A percentile compares a stretch with the other conserved stretches of the same genome.
These are phyloP conservation scores for Poecilus cupreus DNA, from an alignment of 2,888 invertebrate genomes.

Conservation along the genomic window DNA sequence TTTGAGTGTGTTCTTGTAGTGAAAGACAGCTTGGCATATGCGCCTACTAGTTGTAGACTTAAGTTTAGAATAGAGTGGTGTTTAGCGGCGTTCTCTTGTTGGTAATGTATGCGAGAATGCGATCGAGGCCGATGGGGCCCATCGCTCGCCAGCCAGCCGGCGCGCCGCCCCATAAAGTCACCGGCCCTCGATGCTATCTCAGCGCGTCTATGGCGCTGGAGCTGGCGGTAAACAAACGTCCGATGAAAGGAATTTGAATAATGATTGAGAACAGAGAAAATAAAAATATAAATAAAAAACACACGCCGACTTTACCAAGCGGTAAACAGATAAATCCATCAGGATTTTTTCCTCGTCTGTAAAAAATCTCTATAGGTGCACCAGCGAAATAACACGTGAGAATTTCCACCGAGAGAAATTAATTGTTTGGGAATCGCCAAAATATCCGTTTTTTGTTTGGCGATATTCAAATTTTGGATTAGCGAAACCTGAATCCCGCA, in stretches of 20 bases:
- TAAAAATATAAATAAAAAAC: conserved; percentile 43
- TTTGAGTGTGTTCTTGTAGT: no score
- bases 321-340: conserved; percentile 54
- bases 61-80: neutral
- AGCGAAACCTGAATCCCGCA: conserved; percentile 10
- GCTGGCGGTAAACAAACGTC: conserved; percentile 55
- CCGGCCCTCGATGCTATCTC: conserved; percentile 50
- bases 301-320: conserved; percentile 44
- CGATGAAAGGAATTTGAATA: conserved; percentile 58
- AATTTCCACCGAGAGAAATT: conserved; percentile 18
- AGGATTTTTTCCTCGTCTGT: conserved; percentile 31
- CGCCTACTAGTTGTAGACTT: neutral
- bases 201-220: neutral
- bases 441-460: conserved; percentile 17
- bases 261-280: conserved; percentile 54
- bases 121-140: conserved; percentile 42
- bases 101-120: conserved; percentile 57
- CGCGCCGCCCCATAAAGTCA: conserved; percentile 56
- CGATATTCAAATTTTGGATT: conserved; percentile 7
- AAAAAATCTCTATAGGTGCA: conserved; percentile 6
- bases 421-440: conserved; percentile 25
- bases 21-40: no score
- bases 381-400: neutral
- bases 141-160: conserved; percentile 37
- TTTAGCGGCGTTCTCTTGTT: neutral